phyloP scores from a whole-genome alignment of 2,888 invertebrate species.

The Coecobrya sp. region DNA sequence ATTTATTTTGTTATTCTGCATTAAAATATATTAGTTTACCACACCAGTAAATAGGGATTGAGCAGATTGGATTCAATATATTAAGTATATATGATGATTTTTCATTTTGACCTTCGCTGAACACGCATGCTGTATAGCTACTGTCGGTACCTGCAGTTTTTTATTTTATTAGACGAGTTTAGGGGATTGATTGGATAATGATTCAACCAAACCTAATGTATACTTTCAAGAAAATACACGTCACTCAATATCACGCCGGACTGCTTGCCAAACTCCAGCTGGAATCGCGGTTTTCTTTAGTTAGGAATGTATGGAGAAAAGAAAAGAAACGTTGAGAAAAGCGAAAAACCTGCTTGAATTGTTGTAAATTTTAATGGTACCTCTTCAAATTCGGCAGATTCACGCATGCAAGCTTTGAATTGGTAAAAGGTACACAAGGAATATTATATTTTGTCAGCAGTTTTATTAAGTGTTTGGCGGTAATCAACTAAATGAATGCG shows the following conservation, averaged over 20 bases:
- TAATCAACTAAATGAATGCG: slow-evolving; percentile 51
- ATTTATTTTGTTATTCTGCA: neutral
- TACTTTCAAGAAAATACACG: slow-evolving; percentile 61
- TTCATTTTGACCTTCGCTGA: neutral
- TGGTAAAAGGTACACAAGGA: slow-evolving; percentile 6
- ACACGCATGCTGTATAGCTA: neutral
- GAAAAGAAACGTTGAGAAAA: neutral
- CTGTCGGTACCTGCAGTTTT: slow-evolving; percentile 10
- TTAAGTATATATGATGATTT: neutral
- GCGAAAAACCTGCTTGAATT: slow-evolving; percentile 35
- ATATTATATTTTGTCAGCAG: slow-evolving; percentile 4
- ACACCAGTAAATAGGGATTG: neutral
- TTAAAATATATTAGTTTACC: neutral
- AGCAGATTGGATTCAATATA: neutral
- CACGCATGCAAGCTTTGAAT: slow-evolving; percentile 21
- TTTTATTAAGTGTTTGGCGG: slow-evolving; percentile 60
- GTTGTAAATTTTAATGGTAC: slow-evolving; percentile 30
- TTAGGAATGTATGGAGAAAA: neutral
- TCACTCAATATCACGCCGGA: slow-evolving; percentile 35
- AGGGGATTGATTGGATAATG: slow-evolving; percentile 73
- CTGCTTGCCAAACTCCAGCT: slow-evolving; percentile 44
- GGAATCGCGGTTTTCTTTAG: slow-evolving; percentile 46
- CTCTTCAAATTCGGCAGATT: slow-evolving; percentile 11
- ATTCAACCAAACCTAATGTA: slow-evolving; percentile 29
- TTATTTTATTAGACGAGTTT: slow-evolving; percentile 71